Percentiles rank a stretch among this genome's conserved stretches.
Evolutionary conservation across 23 tunicate genomes (phyloP).

Genomic region (Styela clava): DNA sequence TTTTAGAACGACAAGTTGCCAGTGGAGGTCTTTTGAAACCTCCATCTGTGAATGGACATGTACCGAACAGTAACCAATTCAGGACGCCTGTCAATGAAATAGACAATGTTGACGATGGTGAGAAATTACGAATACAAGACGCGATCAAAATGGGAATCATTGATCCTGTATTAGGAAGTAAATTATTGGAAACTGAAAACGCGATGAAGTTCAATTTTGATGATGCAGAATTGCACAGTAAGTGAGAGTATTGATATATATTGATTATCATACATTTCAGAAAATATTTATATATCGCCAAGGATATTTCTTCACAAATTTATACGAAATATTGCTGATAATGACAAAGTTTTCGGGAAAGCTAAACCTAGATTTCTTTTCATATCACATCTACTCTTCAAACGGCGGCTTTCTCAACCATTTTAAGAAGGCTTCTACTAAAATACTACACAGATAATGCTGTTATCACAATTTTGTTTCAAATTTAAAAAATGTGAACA

Average conservation of each 20-base stretch:
- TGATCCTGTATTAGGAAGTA: conserved; percentile 28
- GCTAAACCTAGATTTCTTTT: too few species aligned
- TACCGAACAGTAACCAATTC: background rate
- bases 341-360: too few species aligned
- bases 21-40: conserved; percentile 31
- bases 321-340: too few species aligned
- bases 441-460: too few species aligned
- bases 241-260: background rate
- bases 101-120: background rate
- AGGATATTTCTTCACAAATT: too few species aligned
- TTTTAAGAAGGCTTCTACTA: too few species aligned
- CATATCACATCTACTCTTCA: too few species aligned
- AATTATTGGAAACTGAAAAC: conserved; percentile 23
- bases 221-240: background rate
- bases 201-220: conserved; percentile 7
- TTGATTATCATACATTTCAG: too few species aligned
- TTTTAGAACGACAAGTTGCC: conserved; percentile 33
- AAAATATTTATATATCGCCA: too few species aligned
- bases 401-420: too few species aligned
- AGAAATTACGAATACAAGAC: conserved; percentile 13
- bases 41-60: conserved; percentile 5
- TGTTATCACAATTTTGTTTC: too few species aligned
- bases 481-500: too few species aligned
- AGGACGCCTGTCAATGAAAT: background rate
- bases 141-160: conserved; percentile 27